These are phyloP conservation scores for Antechinus stuartii DNA, from an alignment of 2,113 vertebrate species.

Conservation along the genomic window DNA sequence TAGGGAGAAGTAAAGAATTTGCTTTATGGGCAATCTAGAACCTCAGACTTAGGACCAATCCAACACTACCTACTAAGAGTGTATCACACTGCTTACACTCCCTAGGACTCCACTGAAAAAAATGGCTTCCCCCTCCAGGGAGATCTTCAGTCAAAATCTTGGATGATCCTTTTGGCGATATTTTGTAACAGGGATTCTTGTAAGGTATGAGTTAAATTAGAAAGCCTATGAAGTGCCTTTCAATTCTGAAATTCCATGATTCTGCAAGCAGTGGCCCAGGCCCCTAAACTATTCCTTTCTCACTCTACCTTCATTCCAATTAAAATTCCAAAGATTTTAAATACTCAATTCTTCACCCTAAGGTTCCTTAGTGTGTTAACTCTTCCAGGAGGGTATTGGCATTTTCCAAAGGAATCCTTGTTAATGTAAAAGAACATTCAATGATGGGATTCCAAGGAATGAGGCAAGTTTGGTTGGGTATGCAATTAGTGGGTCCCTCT, in stretches of 20 bases:
- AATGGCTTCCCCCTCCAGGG: neutral
- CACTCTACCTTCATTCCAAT: conserved; percentile 2
- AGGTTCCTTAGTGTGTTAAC: neutral
- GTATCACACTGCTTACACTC: neutral
- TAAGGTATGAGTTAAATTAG: neutral
- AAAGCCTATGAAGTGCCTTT: neutral
- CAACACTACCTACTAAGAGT: neutral
- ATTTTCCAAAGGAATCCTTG: neutral
- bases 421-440: neutral
- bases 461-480: neutral
- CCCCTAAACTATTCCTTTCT: neutral
- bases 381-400: neutral
- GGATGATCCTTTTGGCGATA: neutral
- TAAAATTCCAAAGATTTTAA: neutral
- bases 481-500: neutral
- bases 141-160: neutral
- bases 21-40: neutral
- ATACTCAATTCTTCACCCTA: neutral
- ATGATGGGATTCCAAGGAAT: neutral
- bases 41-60: neutral
- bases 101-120: neutral
- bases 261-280: neutral
- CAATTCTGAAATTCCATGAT: neutral
- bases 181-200: neutral
- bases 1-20: neutral